Evolutionary conservation across 1,140 invertebrate species (phyloP), one percentile per base, ranked within the genome.

Genomic region (Sogatella furcifera): DNA sequence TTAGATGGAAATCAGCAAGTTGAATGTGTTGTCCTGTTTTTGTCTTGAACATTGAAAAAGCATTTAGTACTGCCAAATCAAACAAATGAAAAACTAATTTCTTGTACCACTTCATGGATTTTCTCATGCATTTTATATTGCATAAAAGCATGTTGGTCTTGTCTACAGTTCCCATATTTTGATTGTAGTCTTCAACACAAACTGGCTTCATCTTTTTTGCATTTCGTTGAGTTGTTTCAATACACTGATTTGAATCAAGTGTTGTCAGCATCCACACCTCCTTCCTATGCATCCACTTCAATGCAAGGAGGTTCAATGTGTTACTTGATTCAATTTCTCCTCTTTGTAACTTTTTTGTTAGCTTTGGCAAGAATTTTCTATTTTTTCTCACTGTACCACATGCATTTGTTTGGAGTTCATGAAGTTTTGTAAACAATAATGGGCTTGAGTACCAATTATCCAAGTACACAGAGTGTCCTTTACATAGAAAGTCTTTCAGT

Each of bases 81-180:
- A 71, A 0, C 42, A 70, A 56, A 63, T 70, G 64, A 28, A 70
- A 69, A 58, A 69, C 67, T 53, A 63, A 64, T 57, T 73, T 75
- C 64, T 73, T 71, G 64, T 73, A 68, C 72, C 73, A 73, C 62
- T 71, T 73, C 17, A 67, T 55, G 11, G 67, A 63, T 67, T 71
- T 73, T 41, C 70, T 62, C 57, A 70, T 63, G 41, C 65, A 66
- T 44, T 66, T 52, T 55, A 73, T 66, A 2, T 64, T 63, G 22
- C 65, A 68, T 15, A 69, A 60, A 41, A 70, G 61, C 70, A 70
- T 69, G 59, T 73, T 69, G 2, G 67, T 62, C 49, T 65, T 65
- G 61, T 74, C 72, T 2, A 75, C 70, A 28, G 63, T 58, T 42
- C 70, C 70, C 69, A 74, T 76, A 59, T 66, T 70, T 59, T 64